Base-by-base conservation (phyloP, 2,113 vertebrate species). In the Rhombomys opimus region DNA sequence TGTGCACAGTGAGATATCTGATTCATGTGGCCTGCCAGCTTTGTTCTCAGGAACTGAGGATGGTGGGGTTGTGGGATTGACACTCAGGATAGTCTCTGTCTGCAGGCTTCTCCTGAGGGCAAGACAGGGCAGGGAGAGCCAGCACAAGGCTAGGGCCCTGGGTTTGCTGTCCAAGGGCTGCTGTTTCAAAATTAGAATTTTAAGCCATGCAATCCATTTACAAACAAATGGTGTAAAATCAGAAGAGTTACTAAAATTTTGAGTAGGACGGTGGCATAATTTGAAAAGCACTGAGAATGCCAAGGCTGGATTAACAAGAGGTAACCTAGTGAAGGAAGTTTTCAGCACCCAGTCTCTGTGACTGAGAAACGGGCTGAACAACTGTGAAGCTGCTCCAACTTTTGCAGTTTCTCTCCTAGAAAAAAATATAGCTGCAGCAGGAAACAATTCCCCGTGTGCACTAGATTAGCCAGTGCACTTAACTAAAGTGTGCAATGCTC, bases 21-120 rank as follows among this genome's bases (percentile, higher is more conserved):
- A 96, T 77, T 22, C 72, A 80, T 90, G 80, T 14, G 38, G 90
- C 86, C 77, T 87, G 80, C 50, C 87, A 75, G 61, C 75, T 95
- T 96, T 96, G 90, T 87, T 89, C 90, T 35, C 54, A 54, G 97
- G 94, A 89, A 76, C 95, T 78, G 3, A 73, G 54, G 81, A 18
- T 63, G 23, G 17, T 22, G n/a, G 59, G 81, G 4, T 1, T 0
- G 18, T 41, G 82, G 97, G 97, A 78, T 63, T 90, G 78, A 97
- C 96, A 96, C 93, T 86, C 4, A 65, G 15, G 20, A 95, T 93
- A 94, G 89, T 22, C 38, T 94, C 92, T 97, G 94, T 96, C 92
- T 52, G 0, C 7, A 0, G 88, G 32, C 70, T 27, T 8, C 72
- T 97, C 30, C 95, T 94, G 89, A 95, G 93, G 87, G 91, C 68